Evolutionary conservation across 1,140 invertebrate species (phyloP).

Genomic region (Mesaphorura yosii): DNA sequence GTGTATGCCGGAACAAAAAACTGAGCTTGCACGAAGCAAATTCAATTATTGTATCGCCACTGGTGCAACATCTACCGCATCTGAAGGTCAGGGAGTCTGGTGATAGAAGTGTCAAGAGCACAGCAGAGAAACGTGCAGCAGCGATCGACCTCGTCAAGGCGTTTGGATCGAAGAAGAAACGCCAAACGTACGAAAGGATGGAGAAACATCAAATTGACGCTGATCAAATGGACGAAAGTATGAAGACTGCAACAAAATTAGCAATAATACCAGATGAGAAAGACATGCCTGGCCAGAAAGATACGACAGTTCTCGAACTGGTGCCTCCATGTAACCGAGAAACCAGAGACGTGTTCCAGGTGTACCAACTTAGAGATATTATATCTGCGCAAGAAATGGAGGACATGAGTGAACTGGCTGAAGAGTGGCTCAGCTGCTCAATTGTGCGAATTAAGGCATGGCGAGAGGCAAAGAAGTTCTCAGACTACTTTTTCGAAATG

Average conservation of each 20-base stretch:
- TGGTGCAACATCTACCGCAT: slow-evolving; percentile 9
- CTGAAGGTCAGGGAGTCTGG: slow-evolving; percentile 12
- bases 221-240: slow-evolving; percentile 22
- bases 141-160: slow-evolving; percentile 23
- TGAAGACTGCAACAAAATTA: slow-evolving; percentile 11
- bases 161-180: slow-evolving; percentile 30
- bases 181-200: slow-evolving; percentile 16
- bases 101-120: neutral
- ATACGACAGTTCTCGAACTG: neutral
- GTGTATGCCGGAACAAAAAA: slow-evolving; percentile 14
- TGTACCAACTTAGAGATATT: slow-evolving; percentile 26
- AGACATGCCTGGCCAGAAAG: slow-evolving; percentile 6
- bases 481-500: slow-evolving; percentile 26
- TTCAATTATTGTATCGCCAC: slow-evolving; percentile 19
- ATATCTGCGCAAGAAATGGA: slow-evolving; percentile 19
- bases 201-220: slow-evolving; percentile 23
- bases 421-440: slow-evolving; percentile 4
- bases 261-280: neutral
- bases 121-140: slow-evolving; percentile 15
- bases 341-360: slow-evolving; percentile 7
- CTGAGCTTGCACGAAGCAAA: slow-evolving; percentile 23
- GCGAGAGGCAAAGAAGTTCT: slow-evolving; percentile 19
- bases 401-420: slow-evolving; percentile 16
- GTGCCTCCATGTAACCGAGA: slow-evolving; percentile 21
- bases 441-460: slow-evolving; percentile 14